Evolutionary conservation across 2,113 vertebrate species (phyloP).

Genomic region (Stigmatopora nigra): DNA sequence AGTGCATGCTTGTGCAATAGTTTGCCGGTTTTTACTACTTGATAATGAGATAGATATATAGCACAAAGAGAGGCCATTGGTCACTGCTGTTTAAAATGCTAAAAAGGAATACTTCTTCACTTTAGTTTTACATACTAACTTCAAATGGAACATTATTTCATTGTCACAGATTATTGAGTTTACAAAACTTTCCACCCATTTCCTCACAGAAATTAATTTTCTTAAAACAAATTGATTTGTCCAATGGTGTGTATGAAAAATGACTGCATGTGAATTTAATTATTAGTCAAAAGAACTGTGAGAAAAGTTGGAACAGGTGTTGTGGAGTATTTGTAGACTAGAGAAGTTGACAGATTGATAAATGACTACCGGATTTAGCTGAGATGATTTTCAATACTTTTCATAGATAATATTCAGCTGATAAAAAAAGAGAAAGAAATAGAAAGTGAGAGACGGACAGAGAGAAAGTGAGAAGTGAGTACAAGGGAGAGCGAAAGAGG

Average conservation of each 20-base stretch:
- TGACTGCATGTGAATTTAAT: neutral
- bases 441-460: too few relatives aligned
- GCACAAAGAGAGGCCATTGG: constrained; percentile 23
- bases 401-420: constrained; percentile 53
- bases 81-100: constrained; percentile 4
- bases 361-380: constrained; percentile 15
- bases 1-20: constrained; percentile 22
- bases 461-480: too few relatives aligned
- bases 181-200: neutral
- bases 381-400: constrained; percentile 61
- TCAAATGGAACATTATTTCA: neutral
- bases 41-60: constrained; percentile 21
- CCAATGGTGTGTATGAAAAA: neutral
- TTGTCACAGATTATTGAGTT: neutral
- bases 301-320: neutral
- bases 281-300: neutral
- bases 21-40: constrained; percentile 33
- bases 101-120: neutral
- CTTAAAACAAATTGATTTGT: neutral
- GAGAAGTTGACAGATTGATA: constrained; percentile 56
- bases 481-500: constrained; percentile 8
- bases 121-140: constrained; percentile 1
- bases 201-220: neutral
- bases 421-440: constrained; percentile 47
- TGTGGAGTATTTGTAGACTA: constrained; percentile 2